These are phyloP conservation scores for Lota lota DNA, from an alignment of 2,113 vertebrate genomes.

Conservation along the genomic window DNA sequence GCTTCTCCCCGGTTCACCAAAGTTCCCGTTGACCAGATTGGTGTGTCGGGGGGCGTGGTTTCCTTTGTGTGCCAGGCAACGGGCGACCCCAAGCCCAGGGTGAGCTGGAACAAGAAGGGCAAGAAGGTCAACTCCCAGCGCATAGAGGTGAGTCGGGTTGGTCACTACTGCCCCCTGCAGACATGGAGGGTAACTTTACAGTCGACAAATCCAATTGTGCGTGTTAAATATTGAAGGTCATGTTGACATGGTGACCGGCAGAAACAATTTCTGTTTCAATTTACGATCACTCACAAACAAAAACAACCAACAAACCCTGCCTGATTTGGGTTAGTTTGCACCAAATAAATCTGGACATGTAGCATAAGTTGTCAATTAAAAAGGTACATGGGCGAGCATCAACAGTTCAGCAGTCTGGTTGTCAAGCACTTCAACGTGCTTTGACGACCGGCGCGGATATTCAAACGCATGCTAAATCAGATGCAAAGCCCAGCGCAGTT, in stretches of 20 bases:
- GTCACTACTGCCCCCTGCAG: constrained; percentile 1
- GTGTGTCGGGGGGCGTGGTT: constrained; percentile 93
- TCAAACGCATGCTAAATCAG: constrained; percentile 50
- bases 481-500: constrained; percentile 60
- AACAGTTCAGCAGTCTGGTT: neutral
- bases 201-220: neutral
- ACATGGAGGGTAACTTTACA: neutral
- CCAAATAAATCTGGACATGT: too few relatives aligned
- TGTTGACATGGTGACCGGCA: too few relatives aligned
- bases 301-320: too few relatives aligned
- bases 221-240: too few relatives aligned
- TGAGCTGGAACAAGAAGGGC: constrained; percentile 98
- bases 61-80: constrained; percentile 98
- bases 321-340: too few relatives aligned
- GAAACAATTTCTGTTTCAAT: too few relatives aligned
- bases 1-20: constrained; percentile 86
- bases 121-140: constrained; percentile 97
- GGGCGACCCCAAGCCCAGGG: constrained; percentile 90
- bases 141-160: constrained; percentile 83
- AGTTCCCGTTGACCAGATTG: constrained; percentile 92
- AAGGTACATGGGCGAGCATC: constrained; percentile 63
- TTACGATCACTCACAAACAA: too few relatives aligned
- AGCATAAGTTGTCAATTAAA: constrained; percentile 69
- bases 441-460: too few relatives aligned
- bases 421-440: too few relatives aligned